These are phyloP conservation scores for Perizoma flavofasciatum DNA, from an alignment of 2,888 invertebrate species.

Conservation along the genomic window DNA sequence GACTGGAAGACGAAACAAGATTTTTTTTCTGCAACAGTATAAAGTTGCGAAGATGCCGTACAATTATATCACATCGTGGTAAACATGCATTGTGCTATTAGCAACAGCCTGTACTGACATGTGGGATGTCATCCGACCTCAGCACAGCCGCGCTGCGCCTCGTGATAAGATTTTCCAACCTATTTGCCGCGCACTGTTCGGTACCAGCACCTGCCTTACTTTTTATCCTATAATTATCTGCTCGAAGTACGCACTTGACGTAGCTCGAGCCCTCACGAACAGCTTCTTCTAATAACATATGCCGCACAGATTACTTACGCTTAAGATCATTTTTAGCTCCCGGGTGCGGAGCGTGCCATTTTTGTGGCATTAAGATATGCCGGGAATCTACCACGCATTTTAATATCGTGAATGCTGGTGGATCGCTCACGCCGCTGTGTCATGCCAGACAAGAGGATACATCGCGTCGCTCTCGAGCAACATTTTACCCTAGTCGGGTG, in stretches of 20 bases:
- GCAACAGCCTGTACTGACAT: conserved; percentile 62
- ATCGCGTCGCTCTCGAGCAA: conserved; percentile 61
- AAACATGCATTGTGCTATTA: conserved; percentile 27
- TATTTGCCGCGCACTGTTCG: conserved; percentile 53
- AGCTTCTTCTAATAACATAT: conserved; percentile 58
- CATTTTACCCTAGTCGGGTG: conserved; percentile 62
- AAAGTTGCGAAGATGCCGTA: conserved; percentile 16
- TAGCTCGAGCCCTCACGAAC: conserved; percentile 58
- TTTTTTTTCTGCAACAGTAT: background rate
- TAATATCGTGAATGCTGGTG: conserved; percentile 56
- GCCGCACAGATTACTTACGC: conserved; percentile 61
- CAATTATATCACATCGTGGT: conserved; percentile 8
- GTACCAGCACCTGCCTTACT: conserved; percentile 60
- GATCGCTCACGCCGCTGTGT: conserved; percentile 47
- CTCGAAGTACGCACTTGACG: conserved; percentile 56
- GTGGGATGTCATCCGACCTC: conserved; percentile 58
- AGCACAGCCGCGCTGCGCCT: conserved; percentile 40
- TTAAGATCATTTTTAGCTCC: conserved; percentile 52
- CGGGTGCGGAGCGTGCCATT: conserved; percentile 48
- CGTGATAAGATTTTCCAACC: conserved; percentile 62
- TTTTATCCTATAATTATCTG: conserved; percentile 58
- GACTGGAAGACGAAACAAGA: too few species aligned
- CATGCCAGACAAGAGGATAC: conserved; percentile 62
- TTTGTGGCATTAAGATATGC: conserved; percentile 49
- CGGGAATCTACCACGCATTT: conserved; percentile 53